phyloP scores from a whole-genome alignment of 2,113 vertebrate genomes.

The Poeciliopsis occidentalis region DNA sequence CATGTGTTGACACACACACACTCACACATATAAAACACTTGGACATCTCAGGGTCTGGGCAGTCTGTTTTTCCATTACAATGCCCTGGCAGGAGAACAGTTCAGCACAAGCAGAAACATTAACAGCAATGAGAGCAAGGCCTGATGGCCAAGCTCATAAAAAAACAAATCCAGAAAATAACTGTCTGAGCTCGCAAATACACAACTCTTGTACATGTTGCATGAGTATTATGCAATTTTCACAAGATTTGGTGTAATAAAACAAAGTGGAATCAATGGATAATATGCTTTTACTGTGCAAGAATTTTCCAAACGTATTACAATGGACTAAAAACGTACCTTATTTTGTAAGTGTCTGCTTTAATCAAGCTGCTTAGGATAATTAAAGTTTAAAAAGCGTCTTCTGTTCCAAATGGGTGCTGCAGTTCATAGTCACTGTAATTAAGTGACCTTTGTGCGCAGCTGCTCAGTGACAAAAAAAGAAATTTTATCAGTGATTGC shows the following conservation, averaged over 20 bases:
- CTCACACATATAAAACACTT: constrained; percentile 29
- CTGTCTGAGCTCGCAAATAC: not conserved
- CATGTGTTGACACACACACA: constrained; percentile 28
- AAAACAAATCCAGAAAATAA: constrained; percentile 17
- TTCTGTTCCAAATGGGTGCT: not conserved
- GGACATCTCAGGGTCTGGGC: constrained; percentile 51
- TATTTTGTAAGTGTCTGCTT: not conserved
- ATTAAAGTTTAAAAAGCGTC: not conserved
- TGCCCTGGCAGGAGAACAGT: constrained; percentile 49
- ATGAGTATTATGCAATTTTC: not conserved
- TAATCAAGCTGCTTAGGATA: not conserved
- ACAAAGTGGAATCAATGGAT: not conserved
- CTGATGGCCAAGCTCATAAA: constrained; percentile 49
- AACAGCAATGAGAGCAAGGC: constrained; percentile 39
- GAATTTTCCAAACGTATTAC: not conserved
- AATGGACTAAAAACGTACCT: not conserved
- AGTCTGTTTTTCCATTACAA: constrained; percentile 65
- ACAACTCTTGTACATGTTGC: not conserved
- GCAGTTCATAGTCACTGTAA: too few relatives aligned
- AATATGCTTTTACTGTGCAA: not conserved
- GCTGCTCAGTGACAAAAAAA: too few relatives aligned
- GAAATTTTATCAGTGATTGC: too few relatives aligned
- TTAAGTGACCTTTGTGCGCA: too few relatives aligned
- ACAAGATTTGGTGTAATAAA: not conserved
- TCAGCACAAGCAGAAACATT: constrained; percentile 41